A percentile compares a stretch with the other conserved stretches of the same genome.
Conservation (phyloP, 2,113 vertebrate species). For the Otus sunia region DNA sequence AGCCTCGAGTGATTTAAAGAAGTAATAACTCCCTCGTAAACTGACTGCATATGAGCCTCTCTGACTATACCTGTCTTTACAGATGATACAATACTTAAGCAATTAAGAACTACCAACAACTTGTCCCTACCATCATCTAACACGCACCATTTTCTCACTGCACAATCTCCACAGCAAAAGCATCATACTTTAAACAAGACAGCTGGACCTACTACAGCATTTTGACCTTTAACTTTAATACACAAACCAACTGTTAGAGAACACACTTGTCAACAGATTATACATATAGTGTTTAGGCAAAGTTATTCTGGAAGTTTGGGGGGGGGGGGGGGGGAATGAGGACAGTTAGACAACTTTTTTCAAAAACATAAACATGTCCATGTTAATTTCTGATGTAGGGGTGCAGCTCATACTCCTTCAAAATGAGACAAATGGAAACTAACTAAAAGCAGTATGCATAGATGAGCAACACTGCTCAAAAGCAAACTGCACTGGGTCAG, state of each 20-base stretch:
- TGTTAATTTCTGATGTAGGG: not conserved
- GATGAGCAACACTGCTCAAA: not conserved
- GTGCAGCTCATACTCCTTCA: not conserved
- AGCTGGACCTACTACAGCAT: not conserved
- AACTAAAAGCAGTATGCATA: not conserved
- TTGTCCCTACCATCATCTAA: not conserved
- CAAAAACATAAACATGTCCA: accelerated
- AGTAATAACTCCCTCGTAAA: constrained; percentile 22
- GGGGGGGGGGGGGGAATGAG: accelerated
- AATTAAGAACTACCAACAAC: constrained; percentile 19
- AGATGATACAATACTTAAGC: not conserved
- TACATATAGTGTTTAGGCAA: not conserved
- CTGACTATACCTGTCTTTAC: constrained; percentile 5
- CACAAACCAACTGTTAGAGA: not conserved
- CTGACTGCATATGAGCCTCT: not conserved
- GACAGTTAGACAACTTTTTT: not conserved
- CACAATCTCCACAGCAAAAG: not conserved
- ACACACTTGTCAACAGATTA: not conserved
- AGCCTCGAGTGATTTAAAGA: not conserved
- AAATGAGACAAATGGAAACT: not conserved
- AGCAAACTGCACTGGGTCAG: not conserved
- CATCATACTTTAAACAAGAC: not conserved
- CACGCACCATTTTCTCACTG: not conserved
- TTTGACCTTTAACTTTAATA: constrained; percentile 9
- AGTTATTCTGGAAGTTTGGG: not conserved